Percentiles rank a stretch among this genome's conserved stretches.
phyloP scores from a whole-genome alignment of 2,797 vertebrate genomes.

The Prunella strophiata region DNA sequence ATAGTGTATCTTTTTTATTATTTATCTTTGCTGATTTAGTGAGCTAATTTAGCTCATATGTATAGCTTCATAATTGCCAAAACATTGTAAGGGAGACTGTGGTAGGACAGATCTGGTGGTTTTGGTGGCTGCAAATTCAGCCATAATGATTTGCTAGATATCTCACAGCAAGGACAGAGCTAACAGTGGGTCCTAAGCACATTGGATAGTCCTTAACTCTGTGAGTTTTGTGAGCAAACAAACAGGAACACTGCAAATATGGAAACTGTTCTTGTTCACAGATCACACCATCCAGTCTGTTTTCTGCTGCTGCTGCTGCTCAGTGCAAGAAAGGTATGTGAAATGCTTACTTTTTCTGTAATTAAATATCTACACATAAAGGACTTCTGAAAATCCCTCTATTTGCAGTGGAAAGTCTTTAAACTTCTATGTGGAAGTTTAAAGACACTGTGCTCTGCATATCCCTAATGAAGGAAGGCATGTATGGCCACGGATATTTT shows the following conservation, averaged over 20 bases:
- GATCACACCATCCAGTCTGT: constrained; percentile 83
- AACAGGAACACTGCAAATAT: neutral
- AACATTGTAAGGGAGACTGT: neutral
- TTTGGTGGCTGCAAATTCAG: neutral
- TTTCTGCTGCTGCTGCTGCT: constrained; percentile 82
- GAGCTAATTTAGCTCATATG: neutral
- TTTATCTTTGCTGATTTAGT: neutral
- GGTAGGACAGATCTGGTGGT: neutral
- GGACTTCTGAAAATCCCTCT: neutral
- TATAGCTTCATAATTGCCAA: neutral
- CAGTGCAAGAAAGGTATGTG: constrained; percentile 80
- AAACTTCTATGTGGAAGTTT: neutral
- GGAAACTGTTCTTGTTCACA: constrained; percentile 70
- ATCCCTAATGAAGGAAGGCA: neutral
- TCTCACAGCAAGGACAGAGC: neutral
- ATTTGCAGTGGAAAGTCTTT: neutral
- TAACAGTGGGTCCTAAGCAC: neutral
- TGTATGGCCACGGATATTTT: neutral
- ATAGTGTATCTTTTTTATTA: neutral
- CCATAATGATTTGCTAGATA: neutral
- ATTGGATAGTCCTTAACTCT: neutral
- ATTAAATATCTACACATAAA: neutral
- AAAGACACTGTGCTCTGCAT: neutral
- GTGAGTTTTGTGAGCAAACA: neutral
- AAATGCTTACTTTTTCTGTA: neutral